Percentiles rank a stretch among this genome's conserved stretches.
Evolutionary conservation across 2,797 vertebrate genomes (phyloP).

Genomic region (Rhinichthys osculus): DNA sequence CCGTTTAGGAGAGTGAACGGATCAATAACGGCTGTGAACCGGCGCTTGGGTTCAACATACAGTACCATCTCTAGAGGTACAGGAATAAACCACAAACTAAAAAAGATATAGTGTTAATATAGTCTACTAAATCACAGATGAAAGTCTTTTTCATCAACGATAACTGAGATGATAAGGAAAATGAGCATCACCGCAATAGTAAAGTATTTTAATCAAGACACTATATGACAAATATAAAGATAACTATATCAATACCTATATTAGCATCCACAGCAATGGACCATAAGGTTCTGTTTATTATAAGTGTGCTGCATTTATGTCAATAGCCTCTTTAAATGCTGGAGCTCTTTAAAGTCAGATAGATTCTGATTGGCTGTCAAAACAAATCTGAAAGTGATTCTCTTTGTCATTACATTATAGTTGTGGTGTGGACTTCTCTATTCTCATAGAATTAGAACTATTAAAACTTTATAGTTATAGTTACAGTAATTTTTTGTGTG

Average conservation of each 20-base stretch:
- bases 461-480: not conserved
- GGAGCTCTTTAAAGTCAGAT: not conserved
- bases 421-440: not conserved
- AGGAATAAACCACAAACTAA: not conserved
- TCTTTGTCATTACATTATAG: too few species aligned
- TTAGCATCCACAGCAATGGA: not conserved
- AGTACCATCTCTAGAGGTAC: not conserved
- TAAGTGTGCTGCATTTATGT: too few species aligned
- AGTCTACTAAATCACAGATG: not conserved
- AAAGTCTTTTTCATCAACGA: not conserved
- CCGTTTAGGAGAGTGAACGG: slow-evolving; percentile 25
- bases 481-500: not conserved
- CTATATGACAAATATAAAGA: not conserved
- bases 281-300: not conserved
- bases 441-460: not conserved
- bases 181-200: not conserved
- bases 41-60: not conserved
- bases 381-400: not conserved
- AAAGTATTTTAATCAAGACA: not conserved
- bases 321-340: not conserved
- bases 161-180: not conserved
- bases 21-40: slow-evolving; percentile 43
- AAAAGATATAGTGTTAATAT: not conserved
- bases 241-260: not conserved
- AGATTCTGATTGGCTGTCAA: not conserved